Evolutionary conservation across 2,797 vertebrate species (phyloP).

Genomic region (Bradypodion pumilum): DNA sequence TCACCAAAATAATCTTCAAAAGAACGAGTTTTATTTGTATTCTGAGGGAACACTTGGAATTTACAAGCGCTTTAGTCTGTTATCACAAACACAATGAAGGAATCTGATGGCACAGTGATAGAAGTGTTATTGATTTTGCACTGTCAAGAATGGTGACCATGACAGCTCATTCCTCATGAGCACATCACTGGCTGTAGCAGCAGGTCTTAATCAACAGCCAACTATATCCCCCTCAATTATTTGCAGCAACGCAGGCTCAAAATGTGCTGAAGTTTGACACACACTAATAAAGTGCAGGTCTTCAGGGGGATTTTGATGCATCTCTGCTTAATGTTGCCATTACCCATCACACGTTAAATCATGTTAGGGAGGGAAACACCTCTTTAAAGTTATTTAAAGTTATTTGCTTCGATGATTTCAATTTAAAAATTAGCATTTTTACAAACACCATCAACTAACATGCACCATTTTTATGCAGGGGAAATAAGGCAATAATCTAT

Average conservation of each 20-base stretch:
- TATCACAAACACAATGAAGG: not conserved
- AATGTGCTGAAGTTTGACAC: constrained; percentile 43
- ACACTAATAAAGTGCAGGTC: constrained; percentile 43
- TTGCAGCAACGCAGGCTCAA: constrained; percentile 38
- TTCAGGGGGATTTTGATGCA: constrained; percentile 42
- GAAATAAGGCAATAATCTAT: not conserved
- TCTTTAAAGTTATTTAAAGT: constrained; percentile 58
- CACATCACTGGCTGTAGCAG: constrained; percentile 42
- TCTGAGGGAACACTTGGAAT: constrained; percentile 16
- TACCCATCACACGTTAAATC: constrained; percentile 45
- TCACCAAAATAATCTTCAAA: constrained; percentile 27
- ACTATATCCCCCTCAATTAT: constrained; percentile 6
- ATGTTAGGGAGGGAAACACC: constrained; percentile 53
- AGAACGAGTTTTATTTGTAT: constrained; percentile 24
- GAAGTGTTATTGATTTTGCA: constrained; percentile 39
- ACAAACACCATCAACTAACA: constrained; percentile 28
- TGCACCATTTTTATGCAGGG: constrained; percentile 26
- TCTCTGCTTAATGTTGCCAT: constrained; percentile 51
- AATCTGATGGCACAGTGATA: not conserved
- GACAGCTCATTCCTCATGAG: constrained; percentile 34
- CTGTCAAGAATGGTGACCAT: constrained; percentile 35
- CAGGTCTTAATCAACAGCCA: constrained; percentile 63
- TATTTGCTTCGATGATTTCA: constrained; percentile 51
- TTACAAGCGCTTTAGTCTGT: not conserved
- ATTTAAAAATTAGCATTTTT: constrained; percentile 55